Evolutionary conservation across 2,888 invertebrate species (phyloP).

Genomic region (Poecilus cupreus): DNA sequence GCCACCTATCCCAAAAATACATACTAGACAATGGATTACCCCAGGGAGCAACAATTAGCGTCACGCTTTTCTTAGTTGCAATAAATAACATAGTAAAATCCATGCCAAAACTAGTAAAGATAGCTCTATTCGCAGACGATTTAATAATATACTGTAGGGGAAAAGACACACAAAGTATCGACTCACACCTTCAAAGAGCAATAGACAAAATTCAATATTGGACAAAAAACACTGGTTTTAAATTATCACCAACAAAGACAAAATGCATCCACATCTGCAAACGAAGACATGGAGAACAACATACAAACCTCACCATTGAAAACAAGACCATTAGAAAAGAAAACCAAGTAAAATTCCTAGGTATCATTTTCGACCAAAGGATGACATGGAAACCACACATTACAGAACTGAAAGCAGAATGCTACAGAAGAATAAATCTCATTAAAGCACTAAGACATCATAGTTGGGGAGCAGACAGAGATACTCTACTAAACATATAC

Average conservation of each 20-base stretch:
- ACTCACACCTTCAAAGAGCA: slow-evolving; percentile 47
- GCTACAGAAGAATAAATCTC: no score
- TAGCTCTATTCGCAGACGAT: not conserved
- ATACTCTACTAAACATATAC: no score
- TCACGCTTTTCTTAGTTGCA: slow-evolving; percentile 61
- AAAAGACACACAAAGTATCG: no score
- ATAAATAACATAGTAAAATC: not conserved
- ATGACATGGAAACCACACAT: slow-evolving; percentile 60
- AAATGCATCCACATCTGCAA: no score
- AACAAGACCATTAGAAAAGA: not conserved
- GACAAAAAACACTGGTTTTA: not conserved
- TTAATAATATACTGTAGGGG: slow-evolving; percentile 6
- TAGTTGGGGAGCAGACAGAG: no score
- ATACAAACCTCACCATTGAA: slow-evolving; percentile 37
- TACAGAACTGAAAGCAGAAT: slow-evolving; percentile 27
- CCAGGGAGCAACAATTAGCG: no score
- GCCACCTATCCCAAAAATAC: not conserved
- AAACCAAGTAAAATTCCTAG: slow-evolving; percentile 23
- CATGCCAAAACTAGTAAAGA: not conserved
- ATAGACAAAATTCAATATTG: slow-evolving; percentile 36
- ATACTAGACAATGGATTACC: slow-evolving; percentile 44
- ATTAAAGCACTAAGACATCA: no score
- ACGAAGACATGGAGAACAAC: not conserved
- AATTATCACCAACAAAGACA: no score
- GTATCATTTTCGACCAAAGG: slow-evolving; percentile 53